Percentiles rank a stretch among this genome's conserved stretches.
phyloP scores from a whole-genome alignment of 2,797 vertebrate species.

The Pantherophis alleghaniensis region DNA sequence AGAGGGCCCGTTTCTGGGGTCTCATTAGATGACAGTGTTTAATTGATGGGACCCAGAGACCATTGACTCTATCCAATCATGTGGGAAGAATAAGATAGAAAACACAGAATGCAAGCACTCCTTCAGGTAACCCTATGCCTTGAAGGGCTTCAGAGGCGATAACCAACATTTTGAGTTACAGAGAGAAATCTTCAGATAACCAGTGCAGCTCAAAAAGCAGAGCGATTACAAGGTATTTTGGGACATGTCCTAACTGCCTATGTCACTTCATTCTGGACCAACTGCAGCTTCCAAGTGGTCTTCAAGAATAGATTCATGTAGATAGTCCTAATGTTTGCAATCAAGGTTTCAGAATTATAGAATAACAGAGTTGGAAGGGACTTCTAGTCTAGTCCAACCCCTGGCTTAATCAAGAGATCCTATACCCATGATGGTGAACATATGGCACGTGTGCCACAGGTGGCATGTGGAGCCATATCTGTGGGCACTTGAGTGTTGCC shows the following conservation, averaged over 20 bases:
- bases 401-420: not conserved
- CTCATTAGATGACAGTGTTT: not conserved
- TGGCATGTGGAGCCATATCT: no score
- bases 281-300: not conserved
- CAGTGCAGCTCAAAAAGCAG: not conserved
- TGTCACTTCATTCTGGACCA: not conserved
- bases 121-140: not conserved
- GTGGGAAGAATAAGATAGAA: not conserved
- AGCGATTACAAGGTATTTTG: not conserved
- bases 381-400: not conserved
- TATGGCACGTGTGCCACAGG: no score
- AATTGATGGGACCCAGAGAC: not conserved
- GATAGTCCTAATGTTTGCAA: slow-evolving; percentile 17
- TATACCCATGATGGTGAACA: no score
- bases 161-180: not conserved
- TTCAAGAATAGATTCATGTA: not conserved
- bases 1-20: not conserved
- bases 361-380: not conserved
- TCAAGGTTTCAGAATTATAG: slow-evolving; percentile 42
- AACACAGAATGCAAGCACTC: not conserved
- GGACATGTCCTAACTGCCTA: not conserved
- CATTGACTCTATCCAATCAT: not conserved
- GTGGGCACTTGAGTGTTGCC: no score
- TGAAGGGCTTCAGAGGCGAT: not conserved
- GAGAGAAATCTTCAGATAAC: not conserved